These are phyloP conservation scores for Thinocorus orbignyianus DNA, from an alignment of 2,113 vertebrate genomes.

Conservation along the genomic window DNA sequence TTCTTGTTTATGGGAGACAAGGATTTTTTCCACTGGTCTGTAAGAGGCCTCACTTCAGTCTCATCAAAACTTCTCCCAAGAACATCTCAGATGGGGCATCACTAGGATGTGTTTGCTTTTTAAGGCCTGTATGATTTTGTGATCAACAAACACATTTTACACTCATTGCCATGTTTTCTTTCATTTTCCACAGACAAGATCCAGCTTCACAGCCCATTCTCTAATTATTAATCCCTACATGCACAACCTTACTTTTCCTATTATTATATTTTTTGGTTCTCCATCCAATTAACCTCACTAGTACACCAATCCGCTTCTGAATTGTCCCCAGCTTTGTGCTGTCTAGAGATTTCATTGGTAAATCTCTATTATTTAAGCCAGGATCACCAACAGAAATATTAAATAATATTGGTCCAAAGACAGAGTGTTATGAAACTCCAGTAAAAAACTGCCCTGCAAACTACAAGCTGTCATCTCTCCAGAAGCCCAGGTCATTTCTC, in stretches of 20 bases:
- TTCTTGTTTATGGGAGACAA: not conserved
- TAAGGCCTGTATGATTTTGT: not conserved
- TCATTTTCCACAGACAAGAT: not conserved
- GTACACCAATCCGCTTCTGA: not conserved
- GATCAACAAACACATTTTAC: constrained; percentile 21
- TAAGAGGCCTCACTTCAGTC: not conserved
- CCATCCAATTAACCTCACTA: constrained; percentile 2
- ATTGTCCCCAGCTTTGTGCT: constrained; percentile 15
- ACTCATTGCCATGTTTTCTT: not conserved
- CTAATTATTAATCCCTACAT: not conserved
- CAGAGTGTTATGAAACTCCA: not conserved
- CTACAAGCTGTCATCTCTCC: not conserved
- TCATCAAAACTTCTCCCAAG: not conserved
- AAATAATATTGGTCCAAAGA: constrained; percentile 20
- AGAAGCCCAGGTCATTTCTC: constrained; percentile 31
- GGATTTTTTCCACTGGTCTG: not conserved
- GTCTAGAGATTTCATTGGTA: not conserved
- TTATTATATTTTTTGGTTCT: not conserved
- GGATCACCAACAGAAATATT: not conserved
- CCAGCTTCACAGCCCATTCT: not conserved
- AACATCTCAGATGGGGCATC: not conserved
- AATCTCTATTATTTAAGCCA: constrained; percentile 11
- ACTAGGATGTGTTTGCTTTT: not conserved
- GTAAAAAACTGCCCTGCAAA: not conserved
- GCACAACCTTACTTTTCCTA: not conserved